Base-by-base conservation (phyloP, 2,797 vertebrate species). In the Cacajao melanocephalus region DNA sequence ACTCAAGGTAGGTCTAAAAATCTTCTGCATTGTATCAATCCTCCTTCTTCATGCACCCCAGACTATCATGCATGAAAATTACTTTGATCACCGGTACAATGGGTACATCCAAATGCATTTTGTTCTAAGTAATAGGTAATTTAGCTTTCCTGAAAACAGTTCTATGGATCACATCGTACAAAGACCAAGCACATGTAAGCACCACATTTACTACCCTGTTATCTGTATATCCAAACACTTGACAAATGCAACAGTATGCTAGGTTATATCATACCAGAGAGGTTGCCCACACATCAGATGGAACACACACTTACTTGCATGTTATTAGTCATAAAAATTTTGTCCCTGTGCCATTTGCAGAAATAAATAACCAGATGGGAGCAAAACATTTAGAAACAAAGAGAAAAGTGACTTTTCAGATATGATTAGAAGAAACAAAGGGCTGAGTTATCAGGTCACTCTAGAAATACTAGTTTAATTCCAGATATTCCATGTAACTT, bases 331-430 rank as follows among this genome's bases (percentile, higher is more conserved):
- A 72, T 9, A 24, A 64, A 82, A 17, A 48, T 79, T 46, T 33
- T 90, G 50, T 88, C 75, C 39, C 58, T 75, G 36, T 79, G 67
- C 82, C 90, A 41, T 96, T 98, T 94, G 92, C 73, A 87, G 78
- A 97, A 67, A 86, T 55, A 97, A 98, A 95, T 90, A 90, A 97
- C 6, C 97, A 57, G 33, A 61, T 4, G 0, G 50, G 13, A 95
- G 19, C 20, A 50, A 89, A 64, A 73, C 41, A 70, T 87, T 86
- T 41, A 52, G 95, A 97, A 96, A 48, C 50, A 72, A 79, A 78
- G 93, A 93, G 50, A 92, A 97, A 94, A 82, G 39, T 95, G 89
- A 79, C 95, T 97, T 78, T 97, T 96, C 83, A 90, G 79, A 15
- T 92, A 94, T 90, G 46, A 57, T 75, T 28, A 52, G n/a, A 84